These are phyloP conservation scores for Apamea epomidion DNA, from an alignment of 2,888 invertebrate genomes.

Conservation along the genomic window DNA sequence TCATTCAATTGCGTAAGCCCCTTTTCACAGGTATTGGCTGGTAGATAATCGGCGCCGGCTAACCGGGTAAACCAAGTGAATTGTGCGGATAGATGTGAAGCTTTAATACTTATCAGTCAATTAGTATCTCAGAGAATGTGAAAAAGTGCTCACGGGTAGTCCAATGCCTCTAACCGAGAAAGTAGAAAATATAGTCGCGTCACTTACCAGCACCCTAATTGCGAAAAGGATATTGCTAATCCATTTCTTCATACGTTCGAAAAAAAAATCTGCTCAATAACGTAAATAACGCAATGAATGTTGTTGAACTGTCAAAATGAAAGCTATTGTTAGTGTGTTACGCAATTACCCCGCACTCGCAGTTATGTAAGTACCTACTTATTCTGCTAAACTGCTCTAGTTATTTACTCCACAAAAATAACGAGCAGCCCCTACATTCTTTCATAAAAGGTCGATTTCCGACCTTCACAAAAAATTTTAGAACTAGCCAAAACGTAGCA, in stretches of 20 bases:
- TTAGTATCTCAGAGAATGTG: too few species aligned
- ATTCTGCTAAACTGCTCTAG: background rate
- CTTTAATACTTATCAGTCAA: background rate
- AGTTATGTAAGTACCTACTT: background rate
- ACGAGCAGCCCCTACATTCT: background rate
- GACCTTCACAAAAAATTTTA: constrained; percentile 1
- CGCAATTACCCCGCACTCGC: too few species aligned
- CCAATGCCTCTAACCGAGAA: background rate
- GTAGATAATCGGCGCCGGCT: background rate
- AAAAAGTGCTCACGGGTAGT: background rate
- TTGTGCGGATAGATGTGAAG: background rate
- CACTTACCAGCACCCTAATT: background rate
- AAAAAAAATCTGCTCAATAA: too few species aligned
- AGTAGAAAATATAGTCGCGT: background rate
- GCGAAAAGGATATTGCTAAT: too few species aligned
- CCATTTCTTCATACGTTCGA: too few species aligned
- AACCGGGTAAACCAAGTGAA: background rate
- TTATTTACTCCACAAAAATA: background rate
- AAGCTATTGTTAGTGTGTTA: too few species aligned
- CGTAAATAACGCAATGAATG: too few species aligned
- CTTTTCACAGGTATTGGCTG: background rate
- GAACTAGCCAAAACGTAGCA: constrained; percentile 1
- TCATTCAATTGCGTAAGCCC: background rate
- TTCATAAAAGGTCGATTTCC: constrained; percentile 8
- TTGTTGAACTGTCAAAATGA: too few species aligned